Evolutionary conservation across 2,888 invertebrate species (phyloP), one percentile per base, ranked within the genome.

Genomic region (Drosophila fulvimacula): DNA sequence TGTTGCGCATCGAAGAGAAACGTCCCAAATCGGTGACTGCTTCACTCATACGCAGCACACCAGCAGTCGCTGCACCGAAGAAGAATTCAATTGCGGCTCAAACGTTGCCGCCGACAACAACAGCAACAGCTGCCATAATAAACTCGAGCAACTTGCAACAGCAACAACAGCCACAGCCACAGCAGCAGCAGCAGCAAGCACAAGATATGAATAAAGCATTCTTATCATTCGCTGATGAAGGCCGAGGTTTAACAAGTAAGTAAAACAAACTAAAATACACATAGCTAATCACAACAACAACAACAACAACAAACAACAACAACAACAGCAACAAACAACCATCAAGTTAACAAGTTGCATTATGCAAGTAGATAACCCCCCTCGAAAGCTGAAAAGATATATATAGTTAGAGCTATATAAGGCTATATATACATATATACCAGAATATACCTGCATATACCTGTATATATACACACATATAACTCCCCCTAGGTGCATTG

Each of bases 121-220:
- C 76, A 61, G 56, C 70, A 67, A 53, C 68, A 62, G 52, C 78
- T 52, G 44, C 72, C 63, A 60, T 81, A 68, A 39, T 79, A 67
- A 36, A 70, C 24, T 60, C 19, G 6, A 77, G 65, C 82, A 69
- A 68, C 11, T 74, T 76, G 10, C 78, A 74, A 4, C 78, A 69
- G 32, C 73, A 68, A 6, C 79, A 74, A 24, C 85, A 78, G 15
- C 69, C 73, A 4, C 61, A 58, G 1, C 59, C 36, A 0, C 58
- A 49, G 3, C 69, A 65, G 7, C 69, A 69, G 19, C 57, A 55
- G 51, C 69, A 72, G 81, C 94, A 96, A 93, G 96, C 97, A 84
- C 95, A 97, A 94, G 98, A 98, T 93, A 98, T 98, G 98, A 97
- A 96, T 94, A 96, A 96, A 93, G 97, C 96, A 93, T 98, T 96